Evolutionary conservation across 1,140 invertebrate species (phyloP).

Genomic region (Drosophila murphyi): DNA sequence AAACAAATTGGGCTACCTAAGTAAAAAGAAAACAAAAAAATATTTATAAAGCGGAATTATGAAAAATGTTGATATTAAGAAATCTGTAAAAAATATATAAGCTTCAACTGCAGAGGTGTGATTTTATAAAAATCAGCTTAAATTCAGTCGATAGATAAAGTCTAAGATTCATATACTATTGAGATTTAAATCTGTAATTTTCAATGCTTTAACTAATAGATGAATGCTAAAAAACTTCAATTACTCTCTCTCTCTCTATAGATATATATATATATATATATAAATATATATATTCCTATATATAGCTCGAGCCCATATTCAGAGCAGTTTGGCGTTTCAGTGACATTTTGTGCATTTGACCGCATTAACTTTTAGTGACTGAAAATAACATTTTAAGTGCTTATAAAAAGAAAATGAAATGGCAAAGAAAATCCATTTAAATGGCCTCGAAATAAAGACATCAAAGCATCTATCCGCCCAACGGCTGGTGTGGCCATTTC

Average conservation of each 20-base stretch:
- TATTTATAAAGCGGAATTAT: background rate
- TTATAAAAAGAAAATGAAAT: background rate
- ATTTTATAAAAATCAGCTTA: no score
- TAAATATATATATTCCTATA: background rate
- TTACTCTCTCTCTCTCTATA: no score
- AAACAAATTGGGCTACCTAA: background rate
- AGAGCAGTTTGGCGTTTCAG: background rate
- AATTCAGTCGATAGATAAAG: no score
- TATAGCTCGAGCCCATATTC: background rate
- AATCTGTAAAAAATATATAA: no score
- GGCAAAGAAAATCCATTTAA: constrained; percentile 16
- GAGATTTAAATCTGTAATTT: no score
- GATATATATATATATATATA: background rate
- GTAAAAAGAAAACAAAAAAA: constrained; percentile 5
- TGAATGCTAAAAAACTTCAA: no score
- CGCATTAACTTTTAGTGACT: constrained; percentile 11
- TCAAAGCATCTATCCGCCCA: constrained; percentile 24
- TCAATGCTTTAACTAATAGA: no score
- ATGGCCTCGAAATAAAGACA: constrained; percentile 37
- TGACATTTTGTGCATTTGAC: constrained; percentile 1
- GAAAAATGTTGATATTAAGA: background rate
- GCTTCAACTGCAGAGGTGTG: no score
- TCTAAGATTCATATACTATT: no score
- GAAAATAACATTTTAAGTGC: constrained; percentile 14
- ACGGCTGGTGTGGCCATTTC: constrained; percentile 15